phyloP scores from a whole-genome alignment of 2,113 vertebrate genomes.

The Tetrax tetrax region DNA sequence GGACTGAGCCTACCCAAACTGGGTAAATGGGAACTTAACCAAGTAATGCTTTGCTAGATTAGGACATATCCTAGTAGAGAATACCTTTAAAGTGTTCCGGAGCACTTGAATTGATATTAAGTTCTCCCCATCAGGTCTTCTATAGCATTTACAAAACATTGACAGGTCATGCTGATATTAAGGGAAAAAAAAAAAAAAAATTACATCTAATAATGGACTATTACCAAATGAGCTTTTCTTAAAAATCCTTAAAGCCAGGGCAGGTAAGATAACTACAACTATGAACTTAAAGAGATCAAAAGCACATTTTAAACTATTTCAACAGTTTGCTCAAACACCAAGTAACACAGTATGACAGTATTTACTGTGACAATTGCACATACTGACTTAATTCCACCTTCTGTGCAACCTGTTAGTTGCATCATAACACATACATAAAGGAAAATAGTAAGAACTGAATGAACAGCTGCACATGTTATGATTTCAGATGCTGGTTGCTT shows the following conservation, averaged over 20 bases:
- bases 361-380: not conserved
- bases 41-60: not conserved
- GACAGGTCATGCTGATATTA: not conserved
- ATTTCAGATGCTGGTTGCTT: not conserved
- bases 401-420: not conserved
- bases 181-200: too few species aligned
- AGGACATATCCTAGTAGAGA: not conserved
- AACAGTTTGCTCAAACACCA: not conserved
- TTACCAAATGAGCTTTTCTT: not conserved
- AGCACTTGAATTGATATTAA: not conserved
- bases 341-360: not conserved
- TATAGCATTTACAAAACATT: not conserved
- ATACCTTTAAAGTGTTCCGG: not conserved
- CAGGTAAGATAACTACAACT: not conserved
- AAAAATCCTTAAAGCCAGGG: not conserved
- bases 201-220: not conserved
- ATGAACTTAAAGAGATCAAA: not conserved
- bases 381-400: not conserved
- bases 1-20: not conserved
- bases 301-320: not conserved
- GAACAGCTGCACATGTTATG: not conserved
- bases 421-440: not conserved
- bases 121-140: not conserved
- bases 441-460: not conserved
- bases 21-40: not conserved